Evolutionary conservation across 2,888 invertebrate genomes (phyloP).

Genomic region (Euzophera pinguis): DNA sequence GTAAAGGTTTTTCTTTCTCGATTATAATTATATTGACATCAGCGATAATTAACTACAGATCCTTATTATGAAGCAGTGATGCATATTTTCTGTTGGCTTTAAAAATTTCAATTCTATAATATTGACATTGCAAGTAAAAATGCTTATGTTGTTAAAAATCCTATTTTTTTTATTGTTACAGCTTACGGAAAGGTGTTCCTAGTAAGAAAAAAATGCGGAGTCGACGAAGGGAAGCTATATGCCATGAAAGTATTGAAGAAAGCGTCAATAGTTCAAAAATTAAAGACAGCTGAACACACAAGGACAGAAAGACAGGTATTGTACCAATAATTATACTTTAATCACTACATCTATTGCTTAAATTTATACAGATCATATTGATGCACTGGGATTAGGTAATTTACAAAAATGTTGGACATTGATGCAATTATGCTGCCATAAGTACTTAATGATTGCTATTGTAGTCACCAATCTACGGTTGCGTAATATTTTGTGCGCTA

Average conservation of each 20-base stretch:
- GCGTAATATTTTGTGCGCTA: no score
- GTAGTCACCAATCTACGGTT: no score
- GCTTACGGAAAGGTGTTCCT: slow-evolving; percentile 98
- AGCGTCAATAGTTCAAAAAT: slow-evolving; percentile 95
- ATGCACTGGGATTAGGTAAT: no score
- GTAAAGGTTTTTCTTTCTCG: neutral
- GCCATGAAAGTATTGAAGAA: slow-evolving; percentile 99
- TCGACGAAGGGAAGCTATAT: slow-evolving; percentile 93
- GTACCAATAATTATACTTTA: neutral
- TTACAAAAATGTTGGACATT: no score
- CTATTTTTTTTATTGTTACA: slow-evolving; percentile 69
- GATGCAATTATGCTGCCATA: no score
- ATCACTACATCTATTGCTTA: neutral
- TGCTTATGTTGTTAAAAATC: no score
- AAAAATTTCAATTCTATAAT: no score
- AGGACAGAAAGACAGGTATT: slow-evolving; percentile 94
- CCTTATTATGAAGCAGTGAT: no score
- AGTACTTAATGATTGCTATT: no score
- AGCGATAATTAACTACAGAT: neutral
- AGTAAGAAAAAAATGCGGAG: slow-evolving; percentile 93
- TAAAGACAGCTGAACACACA: slow-evolving; percentile 98
- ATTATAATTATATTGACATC: neutral
- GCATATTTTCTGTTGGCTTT: no score
- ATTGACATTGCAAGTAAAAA: no score
- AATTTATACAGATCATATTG: neutral